Evolutionary conservation across 2,797 vertebrate genomes (phyloP), one percentile per base, ranked within the genome.

Genomic region (Cossypha niveicapilla): DNA sequence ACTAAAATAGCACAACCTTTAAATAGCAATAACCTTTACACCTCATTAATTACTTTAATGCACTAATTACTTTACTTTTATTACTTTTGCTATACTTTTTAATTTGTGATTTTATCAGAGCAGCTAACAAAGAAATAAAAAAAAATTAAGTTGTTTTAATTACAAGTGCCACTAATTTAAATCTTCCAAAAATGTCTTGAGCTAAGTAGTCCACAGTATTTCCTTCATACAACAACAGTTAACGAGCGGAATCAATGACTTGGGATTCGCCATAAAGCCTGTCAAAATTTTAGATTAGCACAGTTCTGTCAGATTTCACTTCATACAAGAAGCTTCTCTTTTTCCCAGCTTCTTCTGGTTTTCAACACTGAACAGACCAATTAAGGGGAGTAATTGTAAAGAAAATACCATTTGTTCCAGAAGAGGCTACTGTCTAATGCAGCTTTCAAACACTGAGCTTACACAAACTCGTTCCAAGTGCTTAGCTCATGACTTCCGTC

Each of bases 371-470:
- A 88, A 84, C 45, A 72, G 44, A 76, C 21, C 3, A 13, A 65
- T 56, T n/a, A 73, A 79, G 53, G 86, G 8, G 3, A 78, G 14
- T 37, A 75, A 81, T 23, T 75, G 76, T 68, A 84, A 88, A 84
- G 76, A 92, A 93, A 92, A 84, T 30, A 73, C 23, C 25, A 57
- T 79, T 96, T 91, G 60, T 79, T 92, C 74, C 84, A 92, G 86
- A 86, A 91, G 71, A 91, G 63, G 47, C 84, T 91, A 87, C 92
- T 67, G 77, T 56, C 71, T 76, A 39, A 62, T 15, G 37, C 30
- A 0, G 4, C 73, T 88, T 90, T 75, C 56, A 60, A 91, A 87
- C 82, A 86, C 37, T 63, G 51, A 72, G 34, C 76, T 79, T 81
- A 23, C 81, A 87, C 51, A 93, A 70, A 82, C 56, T 82, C 3